Percentiles rank a stretch among this genome's conserved stretches.
These are phyloP conservation scores for Anas platyrhynchos DNA, from an alignment of 2,113 vertebrate genomes.

Conservation along the genomic window DNA sequence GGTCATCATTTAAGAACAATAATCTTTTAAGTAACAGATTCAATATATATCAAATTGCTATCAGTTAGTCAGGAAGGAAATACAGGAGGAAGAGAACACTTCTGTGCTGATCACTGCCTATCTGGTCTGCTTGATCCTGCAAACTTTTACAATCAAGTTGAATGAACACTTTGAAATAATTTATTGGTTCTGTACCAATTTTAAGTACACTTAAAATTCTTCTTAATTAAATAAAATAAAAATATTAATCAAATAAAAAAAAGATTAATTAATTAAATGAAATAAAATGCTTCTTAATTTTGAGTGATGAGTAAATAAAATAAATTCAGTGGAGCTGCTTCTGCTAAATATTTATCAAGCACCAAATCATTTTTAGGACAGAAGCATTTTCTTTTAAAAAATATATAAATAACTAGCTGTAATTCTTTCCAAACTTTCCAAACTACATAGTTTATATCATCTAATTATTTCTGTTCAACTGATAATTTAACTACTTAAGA, in stretches of 20 bases:
- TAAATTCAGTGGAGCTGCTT: background rate
- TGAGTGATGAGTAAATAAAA: background rate
- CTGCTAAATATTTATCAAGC: background rate
- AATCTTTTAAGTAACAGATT: background rate
- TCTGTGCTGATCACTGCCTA: background rate
- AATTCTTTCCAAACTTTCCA: constrained; percentile 17
- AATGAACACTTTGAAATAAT: background rate
- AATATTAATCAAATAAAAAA: too few species aligned
- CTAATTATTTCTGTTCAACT: background rate
- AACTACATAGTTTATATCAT: background rate
- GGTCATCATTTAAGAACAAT: background rate
- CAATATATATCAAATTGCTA: rapidly evolving
- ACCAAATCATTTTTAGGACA: background rate
- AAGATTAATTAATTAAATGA: too few species aligned
- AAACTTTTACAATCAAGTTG: background rate
- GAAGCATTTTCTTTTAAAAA: background rate
- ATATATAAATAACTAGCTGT: too few species aligned
- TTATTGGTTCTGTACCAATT: background rate
- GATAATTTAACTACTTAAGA: background rate
- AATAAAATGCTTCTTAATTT: background rate
- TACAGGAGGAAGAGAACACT: background rate
- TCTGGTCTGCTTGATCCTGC: background rate
- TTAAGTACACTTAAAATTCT: background rate
- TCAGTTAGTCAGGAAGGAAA: background rate
- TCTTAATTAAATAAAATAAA: too few species aligned